Base-by-base conservation (phyloP, 2,888 invertebrate genomes). In the Cephalotes varians region DNA sequence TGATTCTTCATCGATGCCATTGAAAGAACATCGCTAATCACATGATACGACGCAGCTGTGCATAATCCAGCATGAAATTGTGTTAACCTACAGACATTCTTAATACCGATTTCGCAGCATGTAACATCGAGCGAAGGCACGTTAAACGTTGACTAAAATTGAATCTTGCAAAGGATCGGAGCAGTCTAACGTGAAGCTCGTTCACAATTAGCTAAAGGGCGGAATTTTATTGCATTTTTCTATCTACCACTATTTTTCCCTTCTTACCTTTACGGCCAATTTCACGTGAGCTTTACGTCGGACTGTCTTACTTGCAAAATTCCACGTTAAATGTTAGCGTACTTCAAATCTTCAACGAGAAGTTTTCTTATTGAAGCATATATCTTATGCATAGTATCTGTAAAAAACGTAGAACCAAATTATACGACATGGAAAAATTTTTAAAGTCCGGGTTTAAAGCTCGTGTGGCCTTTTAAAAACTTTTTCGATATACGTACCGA, bases 71-170 rank as follows among this genome's bases (percentile, higher is more conserved):
- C 49, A 37, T 5, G 69, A 49, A 37, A 74, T 40, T 2, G 25
- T 25, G 25, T 76, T 65, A 65, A 67, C 18, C 9, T 25, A n/a
- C 65, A 34, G 65, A 47, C 49, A 67, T 67, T 65, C 37, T 76
- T 49, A n/a, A 1, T 51, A 21, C 4, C n/a, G 47, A 9, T 73
- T 74, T 74, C 37, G 25, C 65, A 25, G 25, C 18, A 21, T 15
- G 15, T 12, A 34, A 49, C 25, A n/a, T 65, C n/a, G 12, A 67
- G 69, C 34, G 34, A 76, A 67, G 15, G 47, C 21, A 31, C 10
- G 54, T 74, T 49, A 40, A 37, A 31, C 58, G 31, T 73, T 47
- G n/a, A 77, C 2, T 77, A 21, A 77, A 54, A 69, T 69, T 3
- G 7, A 71, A 54, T 56, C 44, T 77, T 49, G 10, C 7, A n/a